Evolutionary conservation across 2,113 vertebrate genomes (phyloP).

Genomic region (Gallinago media): DNA sequence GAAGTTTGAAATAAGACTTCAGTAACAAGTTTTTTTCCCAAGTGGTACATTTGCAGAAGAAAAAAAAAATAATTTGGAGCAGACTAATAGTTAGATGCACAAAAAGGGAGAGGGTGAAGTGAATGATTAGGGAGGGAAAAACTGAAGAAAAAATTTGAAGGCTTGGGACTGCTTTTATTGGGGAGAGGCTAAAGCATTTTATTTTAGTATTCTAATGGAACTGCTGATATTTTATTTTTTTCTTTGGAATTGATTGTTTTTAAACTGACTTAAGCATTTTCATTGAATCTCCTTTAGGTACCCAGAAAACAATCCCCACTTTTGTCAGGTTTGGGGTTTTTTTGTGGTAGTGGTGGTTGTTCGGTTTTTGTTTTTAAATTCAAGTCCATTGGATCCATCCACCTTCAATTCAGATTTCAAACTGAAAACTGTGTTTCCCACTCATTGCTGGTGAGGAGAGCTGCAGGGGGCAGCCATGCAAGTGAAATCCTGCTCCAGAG

Average conservation of each 20-base stretch:
- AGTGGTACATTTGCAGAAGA: not conserved
- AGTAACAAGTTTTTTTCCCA: not conserved
- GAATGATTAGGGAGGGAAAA: not conserved
- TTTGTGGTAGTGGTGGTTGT: not conserved
- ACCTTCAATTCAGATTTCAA: not conserved
- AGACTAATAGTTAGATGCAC: not conserved
- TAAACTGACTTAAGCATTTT: not conserved
- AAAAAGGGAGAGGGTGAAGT: not conserved
- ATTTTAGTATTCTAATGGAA: not conserved
- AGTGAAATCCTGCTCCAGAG: not conserved
- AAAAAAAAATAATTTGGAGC: not conserved
- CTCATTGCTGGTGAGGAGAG: accelerated
- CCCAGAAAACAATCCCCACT: not conserved
- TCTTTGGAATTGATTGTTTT: not conserved
- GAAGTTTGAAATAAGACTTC: not conserved
- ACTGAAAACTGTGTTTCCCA: not conserved
- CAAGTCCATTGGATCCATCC: not conserved
- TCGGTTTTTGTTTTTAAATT: not conserved
- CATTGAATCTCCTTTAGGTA: not conserved
- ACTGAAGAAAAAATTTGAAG: not conserved
- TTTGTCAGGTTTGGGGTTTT: not conserved
- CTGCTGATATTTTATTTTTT: not conserved
- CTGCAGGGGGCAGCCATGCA: not conserved
- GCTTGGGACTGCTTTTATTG: not conserved
- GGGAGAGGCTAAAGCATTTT: not conserved